Evolutionary conservation across 2,113 vertebrate species (phyloP), one percentile per base, ranked within the genome.

Genomic region (Epinephelus cyanopodus): DNA sequence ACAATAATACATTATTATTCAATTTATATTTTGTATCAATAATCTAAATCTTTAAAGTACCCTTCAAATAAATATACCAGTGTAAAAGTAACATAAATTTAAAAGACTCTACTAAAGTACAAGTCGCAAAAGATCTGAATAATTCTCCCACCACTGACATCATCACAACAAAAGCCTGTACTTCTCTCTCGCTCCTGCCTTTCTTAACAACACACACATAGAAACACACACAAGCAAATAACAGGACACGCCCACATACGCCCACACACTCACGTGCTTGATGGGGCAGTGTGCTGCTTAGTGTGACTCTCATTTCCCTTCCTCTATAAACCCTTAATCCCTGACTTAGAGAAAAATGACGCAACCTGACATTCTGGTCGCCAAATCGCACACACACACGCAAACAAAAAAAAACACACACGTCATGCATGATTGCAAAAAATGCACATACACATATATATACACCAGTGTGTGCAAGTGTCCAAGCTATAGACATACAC

Each of bases 301-400:
- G 78, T 61, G 81, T 81, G 61, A 81, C 81, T 84, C 90, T 93
- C 85, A 90, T 89, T 87, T 89, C 77, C 77, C 47, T 63, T 84
- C 39, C 70, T 73, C 81, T 77, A 73, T 91, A 91, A 93, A 92
- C 85, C 90, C 90, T 92, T 91, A 92, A 93, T 94, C 92, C 79
- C 42, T 33, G 39, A 74, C 75, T 53, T 63, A 79, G 79, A 45
- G 57, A 80, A 82, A 86, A 77, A 82, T 84, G 71, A 90, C 56
- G 80, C 54, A 90, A 90, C 70, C 76, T 77, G 79, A 84, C 77
- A 73, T 82, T 88, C 72, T 87, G 63, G 79, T 82, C 74, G 83
- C 75, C 68, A 74, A 84, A 79, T 68, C 70, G 65, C 74, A 78
- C 42, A 58, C 53, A 77, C 69, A 79, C 58, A 50, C 29, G 5